These are phyloP conservation scores for Thymallus thymallus DNA, from an alignment of 2,113 vertebrate genomes.

Conservation along the genomic window DNA sequence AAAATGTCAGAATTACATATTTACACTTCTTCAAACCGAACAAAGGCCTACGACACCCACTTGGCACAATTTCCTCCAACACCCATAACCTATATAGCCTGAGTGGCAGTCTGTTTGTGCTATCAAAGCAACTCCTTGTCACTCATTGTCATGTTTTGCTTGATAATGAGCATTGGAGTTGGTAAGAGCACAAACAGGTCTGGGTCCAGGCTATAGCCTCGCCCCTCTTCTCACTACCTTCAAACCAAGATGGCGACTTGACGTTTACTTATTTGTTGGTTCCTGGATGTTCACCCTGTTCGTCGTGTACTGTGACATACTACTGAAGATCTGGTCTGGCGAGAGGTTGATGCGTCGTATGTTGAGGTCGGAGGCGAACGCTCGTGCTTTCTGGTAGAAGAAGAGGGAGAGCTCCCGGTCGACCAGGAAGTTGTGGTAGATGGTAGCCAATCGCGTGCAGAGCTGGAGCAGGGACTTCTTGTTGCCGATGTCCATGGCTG, in stretches of 20 bases:
- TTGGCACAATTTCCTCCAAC: too few relatives aligned
- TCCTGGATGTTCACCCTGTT: not conserved
- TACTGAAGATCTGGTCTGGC: conserved; percentile 59
- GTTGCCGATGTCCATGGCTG: conserved; percentile 92
- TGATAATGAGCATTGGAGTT: too few relatives aligned
- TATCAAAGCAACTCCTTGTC: too few relatives aligned
- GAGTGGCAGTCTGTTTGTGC: too few relatives aligned
- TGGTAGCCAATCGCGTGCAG: conserved; percentile 85
- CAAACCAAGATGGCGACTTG: too few relatives aligned
- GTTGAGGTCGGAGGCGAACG: conserved; percentile 85
- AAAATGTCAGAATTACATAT: not conserved
- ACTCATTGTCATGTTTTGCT: too few relatives aligned
- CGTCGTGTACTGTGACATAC: conserved; percentile 37
- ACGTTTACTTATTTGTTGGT: too few relatives aligned
- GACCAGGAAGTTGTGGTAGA: conserved; percentile 90
- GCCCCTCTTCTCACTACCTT: too few relatives aligned
- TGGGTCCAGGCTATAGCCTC: too few relatives aligned
- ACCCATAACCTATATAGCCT: too few relatives aligned
- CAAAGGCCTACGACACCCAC: too few relatives aligned
- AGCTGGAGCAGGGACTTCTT: conserved; percentile 88
- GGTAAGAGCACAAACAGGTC: too few relatives aligned
- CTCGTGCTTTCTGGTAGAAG: conserved; percentile 90
- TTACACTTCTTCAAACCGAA: not conserved
- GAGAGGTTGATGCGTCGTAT: conserved; percentile 78
- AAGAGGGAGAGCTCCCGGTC: conserved; percentile 89